Percentiles rank a stretch among this genome's conserved stretches.
These are phyloP conservation scores for Diglossa cyanea DNA, from an alignment of 2,797 vertebrate species.

Conservation along the genomic window DNA sequence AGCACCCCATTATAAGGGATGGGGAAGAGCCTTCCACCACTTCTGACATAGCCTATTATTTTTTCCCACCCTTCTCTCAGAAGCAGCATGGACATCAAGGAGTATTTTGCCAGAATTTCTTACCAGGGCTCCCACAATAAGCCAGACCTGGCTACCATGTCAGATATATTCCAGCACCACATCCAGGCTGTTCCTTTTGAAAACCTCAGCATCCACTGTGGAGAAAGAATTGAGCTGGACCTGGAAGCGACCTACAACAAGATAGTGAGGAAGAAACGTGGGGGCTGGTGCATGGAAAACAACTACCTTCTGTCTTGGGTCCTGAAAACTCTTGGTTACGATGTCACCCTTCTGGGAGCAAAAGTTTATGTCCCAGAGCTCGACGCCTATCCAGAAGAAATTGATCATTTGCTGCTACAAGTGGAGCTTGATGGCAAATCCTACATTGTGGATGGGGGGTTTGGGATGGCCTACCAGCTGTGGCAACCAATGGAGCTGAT, in stretches of 20 bases:
- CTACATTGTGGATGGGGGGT: constrained; percentile 83
- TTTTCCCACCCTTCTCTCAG: not conserved
- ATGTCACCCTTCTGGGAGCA: constrained; percentile 65
- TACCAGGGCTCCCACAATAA: constrained; percentile 71
- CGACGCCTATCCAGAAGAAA: not conserved
- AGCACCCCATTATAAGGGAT: not conserved
- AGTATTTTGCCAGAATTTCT: constrained; percentile 86
- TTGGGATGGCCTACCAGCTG: constrained; percentile 74
- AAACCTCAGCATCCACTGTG: constrained; percentile 86
- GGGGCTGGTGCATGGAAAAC: constrained; percentile 87
- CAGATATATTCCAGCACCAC: constrained; percentile 77
- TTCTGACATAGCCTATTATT: not conserved
- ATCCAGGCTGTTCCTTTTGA: constrained; percentile 83
- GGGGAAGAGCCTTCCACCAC: not conserved
- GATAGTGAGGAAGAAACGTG: constrained; percentile 78
- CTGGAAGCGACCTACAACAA: constrained; percentile 78
- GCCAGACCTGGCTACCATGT: constrained; percentile 78
- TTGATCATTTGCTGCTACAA: constrained; percentile 77
- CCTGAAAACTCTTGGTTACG: constrained; percentile 81
- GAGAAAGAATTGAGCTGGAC: constrained; percentile 74
- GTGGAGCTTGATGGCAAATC: constrained; percentile 73
- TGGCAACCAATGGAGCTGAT: constrained; percentile 83
- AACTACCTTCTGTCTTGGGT: constrained; percentile 85
- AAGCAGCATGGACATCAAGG: constrained; percentile 67
- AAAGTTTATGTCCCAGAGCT: constrained; percentile 57